These are phyloP conservation scores for Platypus cylindrus DNA, from an alignment of 2,888 invertebrate species.

Conservation along the genomic window DNA sequence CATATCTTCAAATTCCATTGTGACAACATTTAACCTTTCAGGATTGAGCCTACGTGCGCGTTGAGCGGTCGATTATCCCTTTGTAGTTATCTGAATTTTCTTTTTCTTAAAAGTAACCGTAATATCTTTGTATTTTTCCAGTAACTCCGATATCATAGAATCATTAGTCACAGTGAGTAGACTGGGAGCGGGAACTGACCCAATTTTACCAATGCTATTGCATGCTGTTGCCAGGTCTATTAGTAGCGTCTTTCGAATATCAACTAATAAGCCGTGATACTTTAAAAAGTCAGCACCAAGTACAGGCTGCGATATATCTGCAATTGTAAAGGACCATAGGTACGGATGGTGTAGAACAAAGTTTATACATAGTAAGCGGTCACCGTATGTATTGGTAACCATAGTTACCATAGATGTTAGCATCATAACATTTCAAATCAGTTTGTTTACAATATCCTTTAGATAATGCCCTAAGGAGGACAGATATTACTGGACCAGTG, in stretches of 20 bases:
- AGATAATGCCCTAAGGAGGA: too few relatives aligned
- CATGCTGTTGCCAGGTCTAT: conserved; percentile 2
- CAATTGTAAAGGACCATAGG: too few relatives aligned
- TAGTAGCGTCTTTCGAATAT: not conserved
- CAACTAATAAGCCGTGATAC: conserved; percentile 1
- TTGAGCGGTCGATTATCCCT: conserved; percentile 4
- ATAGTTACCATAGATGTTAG: too few relatives aligned
- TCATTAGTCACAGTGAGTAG: conserved; percentile 1
- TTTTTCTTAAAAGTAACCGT: not conserved
- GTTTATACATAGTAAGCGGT: too few relatives aligned
- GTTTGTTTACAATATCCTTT: too few relatives aligned
- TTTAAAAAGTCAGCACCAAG: conserved; percentile 4
- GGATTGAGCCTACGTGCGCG: conserved; percentile 7
- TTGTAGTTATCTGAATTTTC: conserved; percentile 5
- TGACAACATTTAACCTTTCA: conserved; percentile 5
- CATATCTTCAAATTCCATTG: conserved; percentile 4
- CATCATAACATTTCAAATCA: too few relatives aligned
- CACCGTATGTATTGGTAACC: too few relatives aligned
- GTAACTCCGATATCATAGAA: conserved; percentile 3
- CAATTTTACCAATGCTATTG: not conserved
- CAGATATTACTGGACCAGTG: too few relatives aligned
- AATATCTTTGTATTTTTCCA: conserved; percentile 5
- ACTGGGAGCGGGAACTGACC: conserved; percentile 2
- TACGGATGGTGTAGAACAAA: too few relatives aligned
- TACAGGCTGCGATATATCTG: too few relatives aligned